These are phyloP conservation scores for Olivierus martensii DNA, from an alignment of 1,140 invertebrate genomes.

Conservation along the genomic window DNA sequence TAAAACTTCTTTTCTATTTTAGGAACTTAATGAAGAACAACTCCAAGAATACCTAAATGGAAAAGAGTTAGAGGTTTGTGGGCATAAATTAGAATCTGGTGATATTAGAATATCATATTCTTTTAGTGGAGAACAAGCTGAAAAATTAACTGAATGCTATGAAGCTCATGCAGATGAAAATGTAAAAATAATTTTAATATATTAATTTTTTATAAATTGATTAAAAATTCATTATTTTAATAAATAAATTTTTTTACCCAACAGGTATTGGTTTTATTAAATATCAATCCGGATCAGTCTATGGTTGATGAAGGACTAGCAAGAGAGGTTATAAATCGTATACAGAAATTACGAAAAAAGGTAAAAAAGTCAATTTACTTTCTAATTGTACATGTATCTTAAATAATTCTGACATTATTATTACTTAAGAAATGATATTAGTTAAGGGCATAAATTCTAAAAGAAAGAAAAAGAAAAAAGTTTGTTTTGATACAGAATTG, in stretches of 20 bases:
- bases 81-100: conserved; percentile 57
- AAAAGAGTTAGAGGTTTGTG: conserved; percentile 54
- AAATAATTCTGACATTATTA: too few species aligned
- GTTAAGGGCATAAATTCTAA: too few species aligned
- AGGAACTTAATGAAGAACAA: conserved; percentile 56
- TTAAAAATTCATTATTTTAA: not conserved
- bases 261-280: conserved; percentile 35
- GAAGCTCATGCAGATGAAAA: conserved; percentile 82
- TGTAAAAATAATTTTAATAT: conserved; percentile 26
- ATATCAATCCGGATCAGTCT: conserved; percentile 54
- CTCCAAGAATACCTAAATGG: conserved; percentile 58
- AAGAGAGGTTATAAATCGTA: conserved; percentile 87
- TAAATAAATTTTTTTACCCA: not conserved
- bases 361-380: conserved; percentile 7
- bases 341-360: conserved; percentile 96
- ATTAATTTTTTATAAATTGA: not conserved
- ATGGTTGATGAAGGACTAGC: conserved; percentile 86
- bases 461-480: too few species aligned
- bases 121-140: conserved; percentile 43
- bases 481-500: too few species aligned
- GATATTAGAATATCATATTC: conserved; percentile 79
- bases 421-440: too few species aligned
- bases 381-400: too few species aligned
- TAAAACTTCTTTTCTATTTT: too few species aligned
- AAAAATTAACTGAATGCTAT: conserved; percentile 49